Evolutionary conservation across 2,888 invertebrate genomes (phyloP).

Genomic region (Chrysina gloriosa): DNA sequence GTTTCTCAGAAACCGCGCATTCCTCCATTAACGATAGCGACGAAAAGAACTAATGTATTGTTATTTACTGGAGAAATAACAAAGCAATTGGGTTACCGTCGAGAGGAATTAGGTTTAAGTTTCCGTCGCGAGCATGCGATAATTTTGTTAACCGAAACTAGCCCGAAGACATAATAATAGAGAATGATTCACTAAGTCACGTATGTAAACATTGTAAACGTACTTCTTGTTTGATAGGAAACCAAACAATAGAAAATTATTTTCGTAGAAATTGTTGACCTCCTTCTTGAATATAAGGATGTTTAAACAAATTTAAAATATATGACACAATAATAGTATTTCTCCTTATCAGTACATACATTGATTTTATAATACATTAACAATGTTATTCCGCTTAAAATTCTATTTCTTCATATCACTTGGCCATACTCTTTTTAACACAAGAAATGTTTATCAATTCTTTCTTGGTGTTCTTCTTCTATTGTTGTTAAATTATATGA

Average conservation of each 20-base stretch:
- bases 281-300: too few relatives aligned
- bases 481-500: too few relatives aligned
- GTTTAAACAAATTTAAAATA: too few relatives aligned
- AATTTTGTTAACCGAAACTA: not conserved
- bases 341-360: too few relatives aligned
- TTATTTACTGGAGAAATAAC: conserved; percentile 13
- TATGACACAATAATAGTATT: not conserved
- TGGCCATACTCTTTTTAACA: too few relatives aligned
- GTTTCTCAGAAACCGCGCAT: not conserved
- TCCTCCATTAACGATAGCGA: not conserved
- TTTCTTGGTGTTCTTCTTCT: too few relatives aligned
- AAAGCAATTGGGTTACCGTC: conserved; percentile 5
- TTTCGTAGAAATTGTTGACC: too few relatives aligned
- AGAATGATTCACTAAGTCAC: not conserved
- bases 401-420: too few relatives aligned
- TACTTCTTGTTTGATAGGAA: not conserved
- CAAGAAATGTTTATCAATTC: too few relatives aligned
- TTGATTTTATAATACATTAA: too few relatives aligned
- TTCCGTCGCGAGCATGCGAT: not conserved
- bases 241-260: not conserved
- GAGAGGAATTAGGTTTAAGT: not conserved
- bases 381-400: too few relatives aligned
- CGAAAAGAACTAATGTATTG: not conserved
- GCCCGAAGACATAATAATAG: not conserved
- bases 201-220: not conserved